Evolutionary conservation across 2,888 invertebrate genomes (phyloP).

Genomic region (Microdon myrmicae): DNA sequence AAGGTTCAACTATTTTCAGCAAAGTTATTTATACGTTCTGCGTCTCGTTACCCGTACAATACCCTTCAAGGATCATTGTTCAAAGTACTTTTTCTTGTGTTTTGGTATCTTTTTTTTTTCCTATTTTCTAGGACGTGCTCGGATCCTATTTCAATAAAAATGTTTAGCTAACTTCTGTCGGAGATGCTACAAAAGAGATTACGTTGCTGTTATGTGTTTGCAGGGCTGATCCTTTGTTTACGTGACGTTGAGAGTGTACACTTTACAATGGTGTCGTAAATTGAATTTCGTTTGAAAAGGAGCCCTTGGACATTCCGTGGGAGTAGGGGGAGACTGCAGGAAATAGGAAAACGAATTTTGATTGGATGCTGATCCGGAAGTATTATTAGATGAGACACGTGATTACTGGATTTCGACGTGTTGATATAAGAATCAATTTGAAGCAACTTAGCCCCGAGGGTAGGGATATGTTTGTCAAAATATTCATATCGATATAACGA

Average conservation of each 20-base stretch:
- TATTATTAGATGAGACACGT: constrained; percentile 36
- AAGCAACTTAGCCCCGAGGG: background rate
- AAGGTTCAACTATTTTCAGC: constrained; percentile 20
- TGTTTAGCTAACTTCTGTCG: constrained; percentile 52
- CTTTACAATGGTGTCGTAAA: constrained; percentile 18
- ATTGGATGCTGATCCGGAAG: constrained; percentile 41
- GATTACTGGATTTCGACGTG: constrained; percentile 30
- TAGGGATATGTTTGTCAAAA: constrained; percentile 7
- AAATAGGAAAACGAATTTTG: too few relatives aligned
- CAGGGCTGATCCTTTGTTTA: constrained; percentile 26
- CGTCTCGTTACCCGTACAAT: constrained; percentile 19
- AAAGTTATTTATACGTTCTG: constrained; percentile 37
- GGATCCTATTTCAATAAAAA: constrained; percentile 51
- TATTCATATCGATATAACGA: too few relatives aligned
- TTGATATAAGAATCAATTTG: constrained; percentile 3
- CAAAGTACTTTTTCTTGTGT: constrained; percentile 34
- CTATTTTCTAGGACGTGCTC: too few relatives aligned
- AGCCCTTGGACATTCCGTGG: too few relatives aligned
- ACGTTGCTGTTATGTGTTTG: constrained; percentile 22
- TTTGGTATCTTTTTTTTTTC: too few relatives aligned
- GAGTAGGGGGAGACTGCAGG: too few relatives aligned
- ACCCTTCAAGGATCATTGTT: constrained; percentile 17
- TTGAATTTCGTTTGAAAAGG: constrained; percentile 33
- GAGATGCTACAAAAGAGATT: constrained; percentile 48
- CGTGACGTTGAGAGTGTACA: constrained; percentile 30